Evolutionary conservation across 2,797 vertebrate species (phyloP), one percentile per base, ranked within the genome.

Genomic region (Acanthornis magna): DNA sequence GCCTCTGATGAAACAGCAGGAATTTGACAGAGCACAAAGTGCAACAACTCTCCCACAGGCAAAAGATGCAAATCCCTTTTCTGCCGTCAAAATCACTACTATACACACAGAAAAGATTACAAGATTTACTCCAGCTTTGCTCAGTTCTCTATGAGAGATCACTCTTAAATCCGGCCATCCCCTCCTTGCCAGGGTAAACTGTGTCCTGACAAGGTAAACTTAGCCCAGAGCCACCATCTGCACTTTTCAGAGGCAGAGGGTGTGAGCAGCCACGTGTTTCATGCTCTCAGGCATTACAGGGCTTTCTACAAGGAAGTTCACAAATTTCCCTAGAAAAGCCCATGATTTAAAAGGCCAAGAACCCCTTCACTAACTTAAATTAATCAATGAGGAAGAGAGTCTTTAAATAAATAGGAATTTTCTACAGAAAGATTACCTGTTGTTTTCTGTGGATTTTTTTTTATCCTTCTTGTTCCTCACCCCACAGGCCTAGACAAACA

Each of bases 371-470:
- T 54, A 53, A 77, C 63, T 19, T 79, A 61, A 81, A 73, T 36
- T 62, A 65, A 67, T 27, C 29, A 53, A 7, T 12, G 8, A 86
- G 65, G 40, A 75, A 88, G 3, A 55, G 16, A 51, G 72, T 30
- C 5, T 23, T 68, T 79, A 71, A 60, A 72, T 60, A 68, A 78
- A 87, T 7, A 40, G 25, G 12, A 58, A 48, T 76, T 88, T 67
- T 38, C 65, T 30, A 60, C n/a, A 70, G 26, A 62, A 76, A 67
- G 5, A 5, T 60, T 60, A 36, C 16, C 10, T 62, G 10, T 21
- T 40, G 7, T 55, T 76, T 43, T 57, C 42, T 61, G 13, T 1
- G 0, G 0, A 1, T 7, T 40, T 71, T 63, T 11, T 25, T 6
- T 26, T 13, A 57, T n/a, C 8, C 6, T 74, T 81, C 34, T 12